Conservation (phyloP, 2,113 vertebrate species). For the Chionis minor region DNA sequence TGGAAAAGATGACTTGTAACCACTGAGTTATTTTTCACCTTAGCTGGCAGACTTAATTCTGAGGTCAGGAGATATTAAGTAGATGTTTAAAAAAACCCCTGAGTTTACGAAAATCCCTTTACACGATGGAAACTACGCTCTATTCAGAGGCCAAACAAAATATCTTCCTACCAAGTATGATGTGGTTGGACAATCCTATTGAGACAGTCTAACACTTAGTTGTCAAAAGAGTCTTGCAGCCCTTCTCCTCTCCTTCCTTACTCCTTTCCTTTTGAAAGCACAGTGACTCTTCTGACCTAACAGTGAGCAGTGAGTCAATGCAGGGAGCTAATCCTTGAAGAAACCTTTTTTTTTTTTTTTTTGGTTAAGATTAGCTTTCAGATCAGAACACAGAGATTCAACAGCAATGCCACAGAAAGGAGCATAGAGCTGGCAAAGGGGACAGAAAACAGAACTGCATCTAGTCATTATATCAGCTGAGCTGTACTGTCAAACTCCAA, state of each 20-base stretch:
- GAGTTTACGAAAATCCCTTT: not conserved
- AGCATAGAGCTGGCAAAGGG: not conserved
- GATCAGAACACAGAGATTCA: not conserved
- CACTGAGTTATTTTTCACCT: not conserved
- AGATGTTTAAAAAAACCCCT: not conserved
- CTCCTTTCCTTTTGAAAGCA: not conserved
- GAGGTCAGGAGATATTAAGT: not conserved
- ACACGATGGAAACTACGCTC: not conserved
- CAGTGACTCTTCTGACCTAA: not conserved
- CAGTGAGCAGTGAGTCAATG: accelerated
- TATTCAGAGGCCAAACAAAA: not conserved
- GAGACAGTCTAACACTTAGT: not conserved
- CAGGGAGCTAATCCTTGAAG: not conserved
- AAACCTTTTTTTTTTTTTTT: not conserved
- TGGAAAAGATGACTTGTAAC: not conserved
- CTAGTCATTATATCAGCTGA: not conserved
- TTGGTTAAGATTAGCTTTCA: not conserved
- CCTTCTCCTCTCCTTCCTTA: not conserved
- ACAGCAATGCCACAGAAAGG: not conserved
- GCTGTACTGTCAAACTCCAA: not conserved
- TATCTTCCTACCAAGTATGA: not conserved
- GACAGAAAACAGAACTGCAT: not conserved
- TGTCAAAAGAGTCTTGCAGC: not conserved
- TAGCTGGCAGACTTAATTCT: not conserved
- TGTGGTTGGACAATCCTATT: not conserved